Evolutionary conservation across 2,888 invertebrate genomes (phyloP), one percentile per base, ranked within the genome.

Genomic region (Phlogophora meticulosa): DNA sequence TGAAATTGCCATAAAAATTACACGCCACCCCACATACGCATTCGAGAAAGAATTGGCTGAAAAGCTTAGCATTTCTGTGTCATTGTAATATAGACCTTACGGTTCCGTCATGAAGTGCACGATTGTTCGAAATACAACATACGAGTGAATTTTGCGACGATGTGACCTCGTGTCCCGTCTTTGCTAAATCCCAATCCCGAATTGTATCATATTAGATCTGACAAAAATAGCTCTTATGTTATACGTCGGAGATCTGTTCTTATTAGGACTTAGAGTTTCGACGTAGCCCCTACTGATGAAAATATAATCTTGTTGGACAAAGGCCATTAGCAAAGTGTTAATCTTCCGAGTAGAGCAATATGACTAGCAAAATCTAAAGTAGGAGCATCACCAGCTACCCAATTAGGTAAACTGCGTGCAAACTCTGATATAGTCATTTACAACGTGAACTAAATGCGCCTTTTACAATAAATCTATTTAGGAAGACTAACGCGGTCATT

Each of bases 401-500:
- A 65, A 66, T 73, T 62, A 73, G 10, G 46, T 55, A 65, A 65
- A 74, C 51, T 52, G 46, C 40, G 20, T 57, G 32, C 46, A 63
- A 63, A 68, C 42, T 61, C 51, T 51, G 48, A 75, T 66, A 66
- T 57, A 59, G 43, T 43, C 52, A 72, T 76, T 72, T 62, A 64
- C 69, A 59, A 49, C 53, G 22, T 58, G 17, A 59, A 63, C 58
- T 65, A 55, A 79, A 64, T 59, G 56, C 55, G 57, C 60, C 63
- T 75, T 80, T 73, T 68, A 69, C 77, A 76, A 81, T 78, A 78
- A 78, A 76, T 81, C 72, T 73, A 78, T 76, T 72, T 72, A 69
- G 55, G 66, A 78, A 80, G 82, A 84, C 78, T 83, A 84, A 84
- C 81, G 73, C 65, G 74, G 78, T 81, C 88, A 82, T 86, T 87